Percentiles rank a stretch among this genome's conserved stretches.
Conservation (phyloP, 1,140 invertebrate genomes). For the Druon quercuslanigerum region DNA sequence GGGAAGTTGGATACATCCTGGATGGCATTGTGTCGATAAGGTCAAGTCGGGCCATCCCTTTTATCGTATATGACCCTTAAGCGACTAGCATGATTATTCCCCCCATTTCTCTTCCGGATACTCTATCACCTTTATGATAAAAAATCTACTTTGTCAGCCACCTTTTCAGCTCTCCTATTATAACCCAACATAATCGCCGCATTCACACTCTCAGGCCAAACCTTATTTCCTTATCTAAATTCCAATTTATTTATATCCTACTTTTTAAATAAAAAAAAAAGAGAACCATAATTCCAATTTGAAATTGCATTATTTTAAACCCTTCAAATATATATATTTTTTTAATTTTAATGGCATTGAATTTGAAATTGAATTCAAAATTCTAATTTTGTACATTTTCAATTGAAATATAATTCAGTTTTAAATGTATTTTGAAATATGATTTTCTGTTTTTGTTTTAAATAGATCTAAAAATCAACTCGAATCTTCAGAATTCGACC, state of each 20-base stretch:
- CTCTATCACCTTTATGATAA: slow-evolving; percentile 23
- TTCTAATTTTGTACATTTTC: too few species aligned
- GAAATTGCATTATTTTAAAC: too few species aligned
- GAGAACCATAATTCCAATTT: too few species aligned
- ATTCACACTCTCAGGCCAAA: not conserved
- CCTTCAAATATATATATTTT: too few species aligned
- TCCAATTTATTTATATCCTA: not conserved
- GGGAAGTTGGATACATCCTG: slow-evolving; percentile 42
- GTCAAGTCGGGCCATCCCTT: slow-evolving; percentile 36
- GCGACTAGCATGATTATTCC: slow-evolving; percentile 19
- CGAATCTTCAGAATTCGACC: too few species aligned
- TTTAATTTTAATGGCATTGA: too few species aligned
- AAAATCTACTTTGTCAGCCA: slow-evolving; percentile 31
- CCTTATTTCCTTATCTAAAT: not conserved
- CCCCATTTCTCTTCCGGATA: slow-evolving; percentile 3
- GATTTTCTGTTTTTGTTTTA: too few species aligned
- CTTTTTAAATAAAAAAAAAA: not conserved
- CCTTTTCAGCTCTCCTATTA: slow-evolving; percentile 23
- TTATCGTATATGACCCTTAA: slow-evolving; percentile 6
- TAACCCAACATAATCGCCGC: slow-evolving; percentile 30
- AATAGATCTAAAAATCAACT: too few species aligned
- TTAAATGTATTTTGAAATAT: too few species aligned
- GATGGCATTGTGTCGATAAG: slow-evolving; percentile 46
- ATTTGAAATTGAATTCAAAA: too few species aligned
- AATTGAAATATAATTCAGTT: too few species aligned